These are phyloP conservation scores for Sciurus niger DNA, from an alignment of 2,113 vertebrate genomes.

Conservation along the genomic window DNA sequence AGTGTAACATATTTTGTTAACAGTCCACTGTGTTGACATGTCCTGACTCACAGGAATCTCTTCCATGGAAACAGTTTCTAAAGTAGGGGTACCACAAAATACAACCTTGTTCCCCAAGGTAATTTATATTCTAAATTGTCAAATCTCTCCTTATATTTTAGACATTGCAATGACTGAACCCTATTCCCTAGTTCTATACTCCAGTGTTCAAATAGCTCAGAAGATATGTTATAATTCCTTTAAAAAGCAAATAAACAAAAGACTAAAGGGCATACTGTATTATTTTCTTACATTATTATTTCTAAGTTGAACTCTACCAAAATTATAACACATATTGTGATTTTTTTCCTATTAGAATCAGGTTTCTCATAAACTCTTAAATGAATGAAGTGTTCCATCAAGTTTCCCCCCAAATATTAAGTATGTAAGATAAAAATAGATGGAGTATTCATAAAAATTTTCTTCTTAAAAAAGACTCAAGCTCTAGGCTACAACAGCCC, in stretches of 20 bases:
- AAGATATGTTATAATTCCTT: neutral
- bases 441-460: neutral
- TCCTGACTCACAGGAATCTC: neutral
- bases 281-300: slow-evolving; percentile 27
- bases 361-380: neutral
- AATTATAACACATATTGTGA: neutral
- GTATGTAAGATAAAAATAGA: slow-evolving; percentile 25
- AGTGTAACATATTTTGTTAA: neutral
- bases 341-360: neutral
- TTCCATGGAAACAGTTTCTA: neutral
- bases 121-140: neutral
- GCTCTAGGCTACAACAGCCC: neutral
- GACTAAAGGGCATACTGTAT: neutral
- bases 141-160: slow-evolving; percentile 23
- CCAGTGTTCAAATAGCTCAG: neutral
- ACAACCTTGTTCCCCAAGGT: neutral
- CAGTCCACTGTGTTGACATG: neutral
- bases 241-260: slow-evolving; percentile 30
- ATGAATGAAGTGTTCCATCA: neutral
- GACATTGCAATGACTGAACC: neutral
- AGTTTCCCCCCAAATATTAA: neutral
- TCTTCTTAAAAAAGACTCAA: neutral
- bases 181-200: neutral
- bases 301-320: neutral
- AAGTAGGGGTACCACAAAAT: neutral